phyloP scores from a whole-genome alignment of 37 sponge, comb jelly and placozoan species.

The Halichondria panicea region DNA sequence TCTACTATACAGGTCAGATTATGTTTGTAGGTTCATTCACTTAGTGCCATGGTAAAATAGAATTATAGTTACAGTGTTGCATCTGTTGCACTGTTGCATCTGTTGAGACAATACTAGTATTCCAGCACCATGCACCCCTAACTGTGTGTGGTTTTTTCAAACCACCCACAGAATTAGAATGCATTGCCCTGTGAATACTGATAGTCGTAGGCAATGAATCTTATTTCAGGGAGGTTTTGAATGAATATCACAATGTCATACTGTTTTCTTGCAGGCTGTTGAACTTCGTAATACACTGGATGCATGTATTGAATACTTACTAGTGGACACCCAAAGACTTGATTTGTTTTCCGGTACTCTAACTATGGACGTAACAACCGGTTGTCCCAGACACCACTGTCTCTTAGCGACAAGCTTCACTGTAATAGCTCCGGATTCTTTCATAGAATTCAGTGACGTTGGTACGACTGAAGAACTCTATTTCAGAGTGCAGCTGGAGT shows the following conservation, averaged over 20 bases:
- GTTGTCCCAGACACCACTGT: constrained; percentile 61
- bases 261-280: not conserved
- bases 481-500: constrained; percentile 5
- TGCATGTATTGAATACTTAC: constrained; percentile 43
- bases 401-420: constrained; percentile 39
- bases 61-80: too few species aligned
- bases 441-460: constrained; percentile 17
- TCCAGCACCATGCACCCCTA: too few species aligned
- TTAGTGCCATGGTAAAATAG: not conserved
- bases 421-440: constrained; percentile 38
- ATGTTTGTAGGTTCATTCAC: not conserved
- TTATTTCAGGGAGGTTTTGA: too few species aligned
- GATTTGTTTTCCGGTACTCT: constrained; percentile 11
- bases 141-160: not conserved
- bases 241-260: not conserved
- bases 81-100: too few species aligned
- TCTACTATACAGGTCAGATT: constrained; percentile 6
- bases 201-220: too few species aligned
- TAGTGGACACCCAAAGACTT: not conserved
- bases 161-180: too few species aligned
- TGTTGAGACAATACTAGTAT: too few species aligned
- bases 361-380: constrained; percentile 6
- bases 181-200: not conserved
- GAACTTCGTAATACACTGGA: constrained; percentile 1
- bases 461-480: not conserved